Percentiles rank a stretch among this genome's conserved stretches.
Evolutionary conservation across 1,140 invertebrate genomes (phyloP).

Genomic region (Caenorhabditis remanei): DNA sequence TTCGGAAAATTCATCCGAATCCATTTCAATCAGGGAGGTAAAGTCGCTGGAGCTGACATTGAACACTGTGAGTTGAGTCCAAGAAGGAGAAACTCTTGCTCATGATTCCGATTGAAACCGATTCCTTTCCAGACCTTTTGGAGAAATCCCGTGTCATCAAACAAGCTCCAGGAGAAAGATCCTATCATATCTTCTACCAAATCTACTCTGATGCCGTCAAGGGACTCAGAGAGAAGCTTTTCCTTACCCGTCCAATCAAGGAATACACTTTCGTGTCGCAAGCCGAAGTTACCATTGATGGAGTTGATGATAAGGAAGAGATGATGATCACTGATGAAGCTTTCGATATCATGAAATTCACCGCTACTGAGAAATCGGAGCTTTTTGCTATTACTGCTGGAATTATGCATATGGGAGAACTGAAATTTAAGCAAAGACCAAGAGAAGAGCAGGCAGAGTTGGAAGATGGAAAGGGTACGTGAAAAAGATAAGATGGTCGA

Average conservation of each 20-base stretch:
- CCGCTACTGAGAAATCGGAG: conserved; percentile 92
- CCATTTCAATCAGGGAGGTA: conserved; percentile 98
- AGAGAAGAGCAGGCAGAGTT: conserved; percentile 99
- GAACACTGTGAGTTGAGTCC: conserved; percentile 93
- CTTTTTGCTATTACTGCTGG: conserved; percentile 95
- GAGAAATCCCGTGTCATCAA: conserved; percentile 99
- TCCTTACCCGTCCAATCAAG: conserved; percentile 74
- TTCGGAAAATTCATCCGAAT: conserved; percentile 97
- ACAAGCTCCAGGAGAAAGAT: conserved; percentile 95
- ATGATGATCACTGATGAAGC: conserved; percentile 91
- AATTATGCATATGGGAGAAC: conserved; percentile 91
- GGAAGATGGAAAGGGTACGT: conserved; percentile 84
- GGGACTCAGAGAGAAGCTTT: conserved; percentile 83
- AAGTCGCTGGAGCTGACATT: conserved; percentile 99
- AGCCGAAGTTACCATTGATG: conserved; percentile 95
- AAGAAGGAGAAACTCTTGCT: neutral
- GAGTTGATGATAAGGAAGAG: conserved; percentile 96
- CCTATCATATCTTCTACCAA: conserved; percentile 99
- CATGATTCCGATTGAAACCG: neutral
- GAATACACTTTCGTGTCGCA: conserved; percentile 87
- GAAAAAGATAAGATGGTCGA: neutral
- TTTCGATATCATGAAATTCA: conserved; percentile 97
- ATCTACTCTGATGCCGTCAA: conserved; percentile 86
- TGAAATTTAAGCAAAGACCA: conserved; percentile 99
- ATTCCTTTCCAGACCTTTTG: conserved; percentile 86